A percentile compares a stretch with the other conserved stretches of the same genome.
phyloP scores from a whole-genome alignment of 2,113 vertebrate species.

The Ellobius talpinus region DNA sequence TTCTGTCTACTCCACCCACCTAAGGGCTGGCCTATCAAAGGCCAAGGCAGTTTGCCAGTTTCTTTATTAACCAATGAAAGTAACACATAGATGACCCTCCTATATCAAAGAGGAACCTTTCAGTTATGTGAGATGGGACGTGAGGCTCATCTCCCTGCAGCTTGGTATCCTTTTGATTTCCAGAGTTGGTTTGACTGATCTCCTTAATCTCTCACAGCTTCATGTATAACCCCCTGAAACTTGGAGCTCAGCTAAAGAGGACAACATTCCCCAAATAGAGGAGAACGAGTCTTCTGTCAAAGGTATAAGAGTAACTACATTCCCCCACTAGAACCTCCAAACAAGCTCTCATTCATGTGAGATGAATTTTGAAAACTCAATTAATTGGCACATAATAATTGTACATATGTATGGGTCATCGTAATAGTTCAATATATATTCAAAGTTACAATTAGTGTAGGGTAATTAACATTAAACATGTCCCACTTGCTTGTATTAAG shows the following conservation, averaged over 20 bases:
- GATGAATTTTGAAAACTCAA: background rate
- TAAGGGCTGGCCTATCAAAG: too few species aligned
- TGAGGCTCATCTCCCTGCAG: background rate
- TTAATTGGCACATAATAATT: background rate
- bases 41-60: too few species aligned
- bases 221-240: background rate
- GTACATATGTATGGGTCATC: background rate
- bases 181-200: background rate
- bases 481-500: background rate
- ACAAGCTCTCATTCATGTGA: background rate
- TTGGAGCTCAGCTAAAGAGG: background rate
- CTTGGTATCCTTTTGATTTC: background rate
- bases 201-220: background rate
- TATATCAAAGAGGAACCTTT: background rate
- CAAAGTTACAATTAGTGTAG: background rate
- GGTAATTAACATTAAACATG: background rate
- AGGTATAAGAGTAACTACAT: too few species aligned
- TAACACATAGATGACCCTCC: too few species aligned
- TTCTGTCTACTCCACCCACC: too few species aligned
- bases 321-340: background rate
- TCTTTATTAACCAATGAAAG: too few species aligned
- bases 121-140: background rate
- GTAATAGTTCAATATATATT: background rate
- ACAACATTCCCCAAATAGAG: background rate
- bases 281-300: background rate